Percentiles rank a stretch among this genome's conserved stretches.
These are phyloP conservation scores for Doryteuthis pealeii DNA, from an alignment of 1,140 invertebrate genomes.

Conservation along the genomic window DNA sequence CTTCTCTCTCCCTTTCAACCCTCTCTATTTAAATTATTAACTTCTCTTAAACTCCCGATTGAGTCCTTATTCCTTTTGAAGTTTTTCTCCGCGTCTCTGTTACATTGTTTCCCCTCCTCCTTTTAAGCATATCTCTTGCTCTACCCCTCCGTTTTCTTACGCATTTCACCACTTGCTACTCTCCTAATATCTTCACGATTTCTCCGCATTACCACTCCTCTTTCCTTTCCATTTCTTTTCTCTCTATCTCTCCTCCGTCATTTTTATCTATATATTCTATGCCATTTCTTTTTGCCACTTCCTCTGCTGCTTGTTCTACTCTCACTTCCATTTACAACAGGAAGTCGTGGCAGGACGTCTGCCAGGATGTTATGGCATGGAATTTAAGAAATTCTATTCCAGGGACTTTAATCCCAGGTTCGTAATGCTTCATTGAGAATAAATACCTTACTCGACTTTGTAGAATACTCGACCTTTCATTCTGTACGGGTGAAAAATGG, in stretches of 20 bases:
- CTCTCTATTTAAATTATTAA: too few species aligned
- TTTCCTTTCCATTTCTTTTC: background rate
- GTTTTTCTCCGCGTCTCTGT: too few species aligned
- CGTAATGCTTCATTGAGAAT: too few species aligned
- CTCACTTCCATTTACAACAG: background rate
- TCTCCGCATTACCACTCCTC: background rate
- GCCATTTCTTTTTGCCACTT: background rate
- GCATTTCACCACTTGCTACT: background rate
- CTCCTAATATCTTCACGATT: background rate
- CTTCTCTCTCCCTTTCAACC: too few species aligned
- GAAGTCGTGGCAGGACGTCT: too few species aligned
- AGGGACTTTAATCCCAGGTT: conserved; percentile 57
- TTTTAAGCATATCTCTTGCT: background rate
- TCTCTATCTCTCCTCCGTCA: background rate
- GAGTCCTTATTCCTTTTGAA: too few species aligned
- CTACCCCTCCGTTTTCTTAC: background rate
- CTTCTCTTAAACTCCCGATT: too few species aligned
- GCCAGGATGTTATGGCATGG: conserved; percentile 22
- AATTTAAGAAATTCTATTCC: conserved; percentile 52
- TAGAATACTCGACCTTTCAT: too few species aligned
- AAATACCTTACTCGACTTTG: too few species aligned
- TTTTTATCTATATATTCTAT: background rate
- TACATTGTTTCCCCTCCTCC: too few species aligned
- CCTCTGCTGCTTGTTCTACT: background rate
- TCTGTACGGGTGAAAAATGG: too few species aligned